phyloP scores from a whole-genome alignment of 2,888 invertebrate genomes.

The Fabriciana adippe region DNA sequence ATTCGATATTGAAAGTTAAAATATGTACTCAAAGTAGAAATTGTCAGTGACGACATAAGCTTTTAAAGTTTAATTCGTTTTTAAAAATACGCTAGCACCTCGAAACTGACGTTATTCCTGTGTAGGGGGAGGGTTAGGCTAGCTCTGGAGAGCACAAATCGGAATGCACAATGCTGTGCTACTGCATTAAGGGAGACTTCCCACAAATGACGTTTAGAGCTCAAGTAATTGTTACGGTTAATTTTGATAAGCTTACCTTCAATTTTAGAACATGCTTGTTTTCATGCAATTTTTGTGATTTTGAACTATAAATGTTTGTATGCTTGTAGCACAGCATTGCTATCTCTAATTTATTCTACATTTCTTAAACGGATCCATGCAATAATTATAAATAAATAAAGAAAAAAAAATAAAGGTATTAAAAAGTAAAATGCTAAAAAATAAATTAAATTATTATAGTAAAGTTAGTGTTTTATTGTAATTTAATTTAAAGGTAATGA shows the following conservation, averaged over 20 bases:
- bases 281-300: constrained; percentile 27
- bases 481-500: no score
- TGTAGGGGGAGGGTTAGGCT: constrained; percentile 5
- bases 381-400: not conserved
- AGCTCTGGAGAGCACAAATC: constrained; percentile 46
- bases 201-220: constrained; percentile 66
- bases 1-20: constrained; percentile 35
- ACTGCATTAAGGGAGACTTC: constrained; percentile 61
- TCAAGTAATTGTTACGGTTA: constrained; percentile 6
- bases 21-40: no score
- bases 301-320: constrained; percentile 13
- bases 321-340: constrained; percentile 74
- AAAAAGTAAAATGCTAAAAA: not conserved
- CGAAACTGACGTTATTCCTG: constrained; percentile 15
- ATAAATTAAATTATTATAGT: no score
- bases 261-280: constrained; percentile 15
- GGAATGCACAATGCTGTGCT: constrained; percentile 81
- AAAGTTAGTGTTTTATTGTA: no score
- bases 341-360: constrained; percentile 30
- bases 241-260: constrained; percentile 31
- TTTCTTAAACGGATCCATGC: constrained; percentile 17
- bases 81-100: not conserved
- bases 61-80: no score
- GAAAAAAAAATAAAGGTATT: not conserved
- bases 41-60: no score